phyloP scores from a whole-genome alignment of 2,888 invertebrate genomes.

The Syrphus vitripennis region DNA sequence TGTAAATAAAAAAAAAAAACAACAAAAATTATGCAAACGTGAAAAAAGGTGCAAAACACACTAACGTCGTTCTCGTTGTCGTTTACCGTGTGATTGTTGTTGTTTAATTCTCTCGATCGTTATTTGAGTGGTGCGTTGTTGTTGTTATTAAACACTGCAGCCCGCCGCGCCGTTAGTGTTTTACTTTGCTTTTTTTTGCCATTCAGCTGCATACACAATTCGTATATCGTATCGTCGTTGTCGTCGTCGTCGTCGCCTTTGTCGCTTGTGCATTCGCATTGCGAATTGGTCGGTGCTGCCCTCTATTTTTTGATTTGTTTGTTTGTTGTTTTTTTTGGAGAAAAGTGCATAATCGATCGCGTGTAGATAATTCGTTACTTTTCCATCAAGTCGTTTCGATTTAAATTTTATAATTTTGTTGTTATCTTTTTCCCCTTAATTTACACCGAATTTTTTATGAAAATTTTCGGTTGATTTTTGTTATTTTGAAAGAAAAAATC shows the following conservation, averaged over 20 bases:
- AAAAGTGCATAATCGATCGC: conserved; percentile 60
- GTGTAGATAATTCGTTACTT: conserved; percentile 53
- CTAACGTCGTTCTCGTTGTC: conserved; percentile 17
- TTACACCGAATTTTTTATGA: background rate
- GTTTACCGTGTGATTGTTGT: conserved; percentile 28
- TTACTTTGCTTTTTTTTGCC: conserved; percentile 11
- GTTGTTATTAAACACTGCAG: conserved; percentile 39
- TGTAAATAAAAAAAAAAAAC: conserved; percentile 28
- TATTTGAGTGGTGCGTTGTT: conserved; percentile 28
- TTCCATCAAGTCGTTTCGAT: background rate
- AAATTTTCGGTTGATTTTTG: conserved; percentile 40
- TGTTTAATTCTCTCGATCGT: conserved; percentile 23
- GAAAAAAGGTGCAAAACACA: conserved; percentile 65
- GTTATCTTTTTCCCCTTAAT: background rate
- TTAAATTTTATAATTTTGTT: background rate
- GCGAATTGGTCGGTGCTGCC: conserved; percentile 42
- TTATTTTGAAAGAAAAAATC: background rate
- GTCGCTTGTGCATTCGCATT: conserved; percentile 37
- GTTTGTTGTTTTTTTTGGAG: conserved; percentile 32
- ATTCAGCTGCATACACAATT: conserved; percentile 57
- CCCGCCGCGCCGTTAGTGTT: background rate
- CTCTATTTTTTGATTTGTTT: conserved; percentile 17
- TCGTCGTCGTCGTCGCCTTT: background rate
- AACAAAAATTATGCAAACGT: conserved; percentile 66
- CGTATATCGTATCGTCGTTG: conserved; percentile 9